Evolutionary conservation across 2,113 vertebrate species (phyloP).

Genomic region (Chloropsis cyanopogon): DNA sequence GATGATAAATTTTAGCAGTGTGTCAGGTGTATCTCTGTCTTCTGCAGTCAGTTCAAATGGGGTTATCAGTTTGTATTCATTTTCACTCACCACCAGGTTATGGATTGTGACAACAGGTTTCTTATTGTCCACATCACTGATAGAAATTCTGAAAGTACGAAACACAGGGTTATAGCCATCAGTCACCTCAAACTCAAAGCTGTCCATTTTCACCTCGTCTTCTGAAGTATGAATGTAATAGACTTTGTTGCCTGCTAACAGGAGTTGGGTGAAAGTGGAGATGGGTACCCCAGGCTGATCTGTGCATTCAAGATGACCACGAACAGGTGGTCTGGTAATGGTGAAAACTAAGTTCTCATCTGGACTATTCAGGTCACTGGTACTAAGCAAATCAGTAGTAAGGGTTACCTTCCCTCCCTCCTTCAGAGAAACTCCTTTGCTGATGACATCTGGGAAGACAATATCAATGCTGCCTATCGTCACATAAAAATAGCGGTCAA

Average conservation of each 20-base stretch:
- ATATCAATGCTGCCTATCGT: constrained; percentile 87
- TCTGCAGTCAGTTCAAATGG: constrained; percentile 93
- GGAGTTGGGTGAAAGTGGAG: constrained; percentile 90
- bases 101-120: constrained; percentile 90
- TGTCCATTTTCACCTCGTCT: constrained; percentile 95
- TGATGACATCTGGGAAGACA: constrained; percentile 92
- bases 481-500: constrained; percentile 95
- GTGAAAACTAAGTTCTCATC: constrained; percentile 93
- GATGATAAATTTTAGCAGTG: constrained; percentile 82
- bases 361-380: constrained; percentile 93
- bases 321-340: constrained; percentile 86
- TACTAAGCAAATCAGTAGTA: constrained; percentile 94
- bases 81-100: constrained; percentile 81
- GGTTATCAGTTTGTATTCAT: constrained; percentile 88
- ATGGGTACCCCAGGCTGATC: constrained; percentile 85
- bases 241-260: constrained; percentile 92
- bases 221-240: constrained; percentile 94
- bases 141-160: constrained; percentile 93
- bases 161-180: constrained; percentile 94
- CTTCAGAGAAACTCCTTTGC: constrained; percentile 91
- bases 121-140: constrained; percentile 93
- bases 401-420: constrained; percentile 91
- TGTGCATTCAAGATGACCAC: constrained; percentile 92
- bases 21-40: constrained; percentile 88
- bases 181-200: constrained; percentile 95